Base-by-base conservation (phyloP, 1,140 invertebrate species). In the Homalodisca vitripennis region DNA sequence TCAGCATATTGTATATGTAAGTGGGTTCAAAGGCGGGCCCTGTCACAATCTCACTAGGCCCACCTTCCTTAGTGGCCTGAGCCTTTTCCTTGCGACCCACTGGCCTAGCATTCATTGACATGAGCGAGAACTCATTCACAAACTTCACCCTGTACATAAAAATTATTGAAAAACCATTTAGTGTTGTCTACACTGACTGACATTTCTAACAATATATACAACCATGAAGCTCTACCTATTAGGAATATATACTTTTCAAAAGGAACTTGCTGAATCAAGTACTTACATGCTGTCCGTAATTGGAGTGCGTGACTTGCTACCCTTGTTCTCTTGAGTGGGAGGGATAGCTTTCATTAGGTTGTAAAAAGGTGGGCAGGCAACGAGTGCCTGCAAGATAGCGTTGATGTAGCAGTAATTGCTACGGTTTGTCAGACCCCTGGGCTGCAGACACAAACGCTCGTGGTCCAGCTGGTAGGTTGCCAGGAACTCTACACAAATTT, bases 331-430 rank as follows among this genome's bases (percentile, higher is more conserved):
- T 41, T 46, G 48, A 13, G 66, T 26, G 3, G 70, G 26, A 0
- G 41, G 30, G 87, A 92, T 79, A 48, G 88, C 86, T 73, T 87
- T 89, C 72, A 98, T 81, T 75, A 97, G 83, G 82, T 97, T 95
- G 78, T 94, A 97, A 82, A 98, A 94, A 0, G 95, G 93, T 20
- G 95, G 92, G 80, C 95, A 98, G 27, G 92, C 94, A 0, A 98
- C 82, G 62, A 98, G 81, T 0, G 95, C 94, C 82, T 95, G 93
- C 34, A 95, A 80, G 68, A 92, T 93, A 30, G 95, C 93, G 82
- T 98, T 98, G 29, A 97, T 93, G 76, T 97, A 98, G 81, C 95
- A 98, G 81, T 94, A 97, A 83, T 97, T 98, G 60, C 91, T 93
- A 64, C 89, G 87, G 80, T 98, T 98, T 41, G 89, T 92, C 17